These are phyloP conservation scores for Griposia aprilina DNA, from an alignment of 2,888 invertebrate species.

Conservation along the genomic window DNA sequence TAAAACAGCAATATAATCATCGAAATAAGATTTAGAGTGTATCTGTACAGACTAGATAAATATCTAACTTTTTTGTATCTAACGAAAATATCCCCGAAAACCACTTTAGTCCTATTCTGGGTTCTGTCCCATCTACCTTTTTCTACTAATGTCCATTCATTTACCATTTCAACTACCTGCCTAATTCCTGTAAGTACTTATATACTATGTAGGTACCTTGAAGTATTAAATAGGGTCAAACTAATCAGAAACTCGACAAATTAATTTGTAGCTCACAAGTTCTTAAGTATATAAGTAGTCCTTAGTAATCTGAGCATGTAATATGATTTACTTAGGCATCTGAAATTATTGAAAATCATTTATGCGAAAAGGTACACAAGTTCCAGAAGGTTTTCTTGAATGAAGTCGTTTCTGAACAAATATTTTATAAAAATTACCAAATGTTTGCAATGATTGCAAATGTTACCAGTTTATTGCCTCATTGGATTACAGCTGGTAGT, in stretches of 20 bases:
- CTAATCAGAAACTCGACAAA: constrained; percentile 34
- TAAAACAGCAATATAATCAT: background rate
- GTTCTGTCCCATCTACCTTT: constrained; percentile 5
- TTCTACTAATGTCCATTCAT: background rate
- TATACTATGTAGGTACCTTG: background rate
- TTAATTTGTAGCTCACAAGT: constrained; percentile 34
- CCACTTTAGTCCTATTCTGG: background rate
- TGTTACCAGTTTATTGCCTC: background rate
- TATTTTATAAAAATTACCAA: too few relatives aligned
- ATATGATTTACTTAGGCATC: constrained; percentile 2
- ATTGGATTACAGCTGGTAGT: background rate
- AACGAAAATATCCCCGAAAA: background rate
- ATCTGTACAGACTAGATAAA: background rate
- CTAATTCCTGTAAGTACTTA: constrained; percentile 1
- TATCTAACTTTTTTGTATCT: background rate
- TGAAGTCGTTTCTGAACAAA: background rate
- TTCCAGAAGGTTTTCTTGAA: background rate
- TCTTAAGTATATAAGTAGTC: constrained; percentile 48
- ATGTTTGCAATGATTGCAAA: too few relatives aligned
- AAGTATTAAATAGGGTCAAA: constrained; percentile 30
- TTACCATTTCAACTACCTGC: constrained; percentile 3
- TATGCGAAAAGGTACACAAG: too few relatives aligned
- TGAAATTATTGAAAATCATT: background rate
- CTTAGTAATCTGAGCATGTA: constrained; percentile 16
- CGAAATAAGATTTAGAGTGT: background rate